Conservation (phyloP, 92 coral and sea anemone genomes). For the Bergia puertoricense region DNA sequence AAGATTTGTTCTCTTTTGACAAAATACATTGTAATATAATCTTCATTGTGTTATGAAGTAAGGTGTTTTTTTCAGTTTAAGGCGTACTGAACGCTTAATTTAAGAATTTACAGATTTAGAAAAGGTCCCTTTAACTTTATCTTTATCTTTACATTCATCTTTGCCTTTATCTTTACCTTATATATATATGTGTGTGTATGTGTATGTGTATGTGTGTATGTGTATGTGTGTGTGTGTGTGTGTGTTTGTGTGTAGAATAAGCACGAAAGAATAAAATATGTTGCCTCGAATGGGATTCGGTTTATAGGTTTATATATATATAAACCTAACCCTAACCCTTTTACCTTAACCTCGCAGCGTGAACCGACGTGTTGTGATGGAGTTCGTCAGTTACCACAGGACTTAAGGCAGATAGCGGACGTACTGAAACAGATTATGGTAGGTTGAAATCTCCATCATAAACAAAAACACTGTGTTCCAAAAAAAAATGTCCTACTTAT, state of each 20-base stretch:
- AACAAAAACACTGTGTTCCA: background rate
- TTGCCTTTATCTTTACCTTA: background rate
- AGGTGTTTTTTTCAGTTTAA: too few species aligned
- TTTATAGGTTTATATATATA: too few species aligned
- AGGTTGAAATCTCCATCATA: constrained; percentile 9
- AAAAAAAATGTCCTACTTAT: background rate
- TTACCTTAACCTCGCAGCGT: constrained; percentile 46
- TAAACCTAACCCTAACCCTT: background rate
- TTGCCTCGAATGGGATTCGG: too few species aligned
- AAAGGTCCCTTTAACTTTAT: too few species aligned
- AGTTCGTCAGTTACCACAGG: constrained; percentile 53
- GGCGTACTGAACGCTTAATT: too few species aligned
- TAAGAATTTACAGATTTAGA: too few species aligned
- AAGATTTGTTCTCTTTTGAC: too few species aligned
- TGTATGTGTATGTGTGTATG: too few species aligned
- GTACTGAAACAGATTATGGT: constrained; percentile 66
- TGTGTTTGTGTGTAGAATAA: background rate
- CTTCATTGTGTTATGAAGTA: too few species aligned
- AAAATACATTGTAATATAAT: too few species aligned
- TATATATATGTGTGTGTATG: too few species aligned
- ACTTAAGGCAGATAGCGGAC: constrained; percentile 54
- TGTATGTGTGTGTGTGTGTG: background rate
- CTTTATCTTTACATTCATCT: background rate
- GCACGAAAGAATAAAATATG: too few species aligned
- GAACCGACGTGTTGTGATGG: constrained; percentile 79